These are phyloP conservation scores for Melanogrammus aeglefinus DNA, from an alignment of 2,797 vertebrate species.

Conservation along the genomic window DNA sequence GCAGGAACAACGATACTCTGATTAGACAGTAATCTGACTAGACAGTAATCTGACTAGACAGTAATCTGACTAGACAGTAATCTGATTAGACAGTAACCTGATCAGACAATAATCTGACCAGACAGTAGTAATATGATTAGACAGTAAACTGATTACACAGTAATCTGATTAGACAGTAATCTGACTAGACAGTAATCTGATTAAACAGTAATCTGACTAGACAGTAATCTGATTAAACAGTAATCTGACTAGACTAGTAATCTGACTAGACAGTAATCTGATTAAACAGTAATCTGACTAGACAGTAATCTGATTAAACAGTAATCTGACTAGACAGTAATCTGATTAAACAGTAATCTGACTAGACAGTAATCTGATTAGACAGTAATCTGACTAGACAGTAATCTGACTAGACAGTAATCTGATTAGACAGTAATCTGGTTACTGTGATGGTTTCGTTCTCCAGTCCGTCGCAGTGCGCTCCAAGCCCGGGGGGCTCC, in stretches of 20 bases:
- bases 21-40: no score
- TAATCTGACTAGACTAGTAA: constrained; percentile 1
- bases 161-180: neutral
- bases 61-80: no score
- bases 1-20: neutral
- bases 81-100: no score
- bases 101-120: no score
- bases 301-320: neutral
- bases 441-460: constrained; percentile 51
- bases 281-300: neutral
- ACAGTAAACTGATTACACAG: no score
- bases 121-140: no score
- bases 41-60: no score
- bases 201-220: neutral
- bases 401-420: neutral
- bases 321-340: constrained; percentile 1
- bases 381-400: neutral
- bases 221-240: neutral
- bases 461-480: constrained; percentile 69
- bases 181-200: neutral
- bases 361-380: neutral
- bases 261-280: neutral
- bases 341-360: neutral
- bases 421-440: neutral
- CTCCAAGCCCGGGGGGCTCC: constrained; percentile 89